Evolutionary conservation across 1,140 invertebrate species (phyloP).

Genomic region (Microplitis mediator): DNA sequence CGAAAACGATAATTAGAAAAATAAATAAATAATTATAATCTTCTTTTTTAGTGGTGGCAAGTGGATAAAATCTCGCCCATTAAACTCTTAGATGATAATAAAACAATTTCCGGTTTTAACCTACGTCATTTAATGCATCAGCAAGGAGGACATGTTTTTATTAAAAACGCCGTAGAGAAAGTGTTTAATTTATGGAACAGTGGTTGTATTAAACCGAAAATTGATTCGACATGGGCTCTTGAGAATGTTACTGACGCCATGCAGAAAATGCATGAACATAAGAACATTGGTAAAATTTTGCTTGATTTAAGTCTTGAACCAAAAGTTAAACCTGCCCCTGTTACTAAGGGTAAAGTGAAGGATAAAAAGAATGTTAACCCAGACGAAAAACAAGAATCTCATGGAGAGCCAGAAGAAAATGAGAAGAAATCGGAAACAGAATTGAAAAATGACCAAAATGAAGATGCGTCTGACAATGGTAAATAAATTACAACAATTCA

Average conservation of each 20-base stretch:
- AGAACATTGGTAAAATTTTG: slow-evolving; percentile 88
- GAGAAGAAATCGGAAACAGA: slow-evolving; percentile 66
- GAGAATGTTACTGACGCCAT: slow-evolving; percentile 88
- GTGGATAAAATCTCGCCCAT: slow-evolving; percentile 87
- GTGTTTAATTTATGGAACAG: slow-evolving; percentile 78
- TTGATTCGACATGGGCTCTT: slow-evolving; percentile 85
- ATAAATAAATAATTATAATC: slow-evolving; percentile 1
- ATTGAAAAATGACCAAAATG: slow-evolving; percentile 63
- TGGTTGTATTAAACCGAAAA: slow-evolving; percentile 78
- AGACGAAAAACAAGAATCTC: slow-evolving; percentile 67
- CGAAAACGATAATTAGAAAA: background rate
- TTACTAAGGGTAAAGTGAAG: slow-evolving; percentile 73
- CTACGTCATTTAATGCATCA: slow-evolving; percentile 83
- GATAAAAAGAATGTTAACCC: slow-evolving; percentile 74
- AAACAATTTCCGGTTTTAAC: slow-evolving; percentile 81
- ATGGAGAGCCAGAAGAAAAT: slow-evolving; percentile 60
- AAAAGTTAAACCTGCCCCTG: slow-evolving; percentile 77
- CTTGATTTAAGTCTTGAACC: slow-evolving; percentile 80
- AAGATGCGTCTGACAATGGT: slow-evolving; percentile 63
- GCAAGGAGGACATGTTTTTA: slow-evolving; percentile 75
- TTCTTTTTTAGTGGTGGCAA: slow-evolving; percentile 81
- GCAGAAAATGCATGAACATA: slow-evolving; percentile 90
- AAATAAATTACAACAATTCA: slow-evolving; percentile 19
- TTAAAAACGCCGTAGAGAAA: slow-evolving; percentile 71
- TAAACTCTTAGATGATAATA: slow-evolving; percentile 89